Conservation (phyloP, 2,888 invertebrate species). For the Drosophila robusta region DNA sequence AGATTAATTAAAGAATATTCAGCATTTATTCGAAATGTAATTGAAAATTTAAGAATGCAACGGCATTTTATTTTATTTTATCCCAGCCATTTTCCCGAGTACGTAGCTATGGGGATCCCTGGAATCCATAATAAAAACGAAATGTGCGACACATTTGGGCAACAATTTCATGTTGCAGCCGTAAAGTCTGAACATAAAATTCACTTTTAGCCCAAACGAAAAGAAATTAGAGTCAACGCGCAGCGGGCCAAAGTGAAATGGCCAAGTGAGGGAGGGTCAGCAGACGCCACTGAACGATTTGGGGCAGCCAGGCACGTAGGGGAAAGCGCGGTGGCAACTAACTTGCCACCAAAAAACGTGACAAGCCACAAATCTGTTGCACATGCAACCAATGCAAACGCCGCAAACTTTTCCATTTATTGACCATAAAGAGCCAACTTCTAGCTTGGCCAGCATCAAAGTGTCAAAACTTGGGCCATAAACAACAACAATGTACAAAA, state of each 20-base stretch:
- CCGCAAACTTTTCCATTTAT: slow-evolving; percentile 59
- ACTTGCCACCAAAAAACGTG: slow-evolving; percentile 28
- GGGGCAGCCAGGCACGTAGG: slow-evolving; percentile 45
- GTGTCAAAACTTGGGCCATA: slow-evolving; percentile 58
- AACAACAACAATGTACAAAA: slow-evolving; percentile 35
- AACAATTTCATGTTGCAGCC: slow-evolving; percentile 18
- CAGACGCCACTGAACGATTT: slow-evolving; percentile 24
- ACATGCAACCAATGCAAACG: slow-evolving; percentile 55
- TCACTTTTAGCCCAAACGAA: slow-evolving; percentile 43
- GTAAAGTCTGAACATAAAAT: slow-evolving; percentile 47
- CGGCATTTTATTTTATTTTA: too few relatives aligned
- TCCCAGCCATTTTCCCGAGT: not conserved
- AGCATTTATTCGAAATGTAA: too few relatives aligned
- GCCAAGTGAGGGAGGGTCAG: slow-evolving; percentile 27
- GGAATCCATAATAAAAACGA: slow-evolving; percentile 12
- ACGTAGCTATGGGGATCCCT: not conserved
- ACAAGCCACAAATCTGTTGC: slow-evolving; percentile 65
- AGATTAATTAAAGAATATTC: too few relatives aligned
- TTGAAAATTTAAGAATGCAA: too few relatives aligned
- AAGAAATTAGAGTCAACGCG: slow-evolving; percentile 26
- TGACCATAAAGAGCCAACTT: slow-evolving; percentile 59
- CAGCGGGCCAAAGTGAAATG: slow-evolving; percentile 28
- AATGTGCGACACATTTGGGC: slow-evolving; percentile 24
- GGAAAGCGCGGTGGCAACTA: slow-evolving; percentile 13
- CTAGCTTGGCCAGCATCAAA: slow-evolving; percentile 38